Conservation (phyloP, 1,140 invertebrate species). For the Leucophenga varia region DNA sequence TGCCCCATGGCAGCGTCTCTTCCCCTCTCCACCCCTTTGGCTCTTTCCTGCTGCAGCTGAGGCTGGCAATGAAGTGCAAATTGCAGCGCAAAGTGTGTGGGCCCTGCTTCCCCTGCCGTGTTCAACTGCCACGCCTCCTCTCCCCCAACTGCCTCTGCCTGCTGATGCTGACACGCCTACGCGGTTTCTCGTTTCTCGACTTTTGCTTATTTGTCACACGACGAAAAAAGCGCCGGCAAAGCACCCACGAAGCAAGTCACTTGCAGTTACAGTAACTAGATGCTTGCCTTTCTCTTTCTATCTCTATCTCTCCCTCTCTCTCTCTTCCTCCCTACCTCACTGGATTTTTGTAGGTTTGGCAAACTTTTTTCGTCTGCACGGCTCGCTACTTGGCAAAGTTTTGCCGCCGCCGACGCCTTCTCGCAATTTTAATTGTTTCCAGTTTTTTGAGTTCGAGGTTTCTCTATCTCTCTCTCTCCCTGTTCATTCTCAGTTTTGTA, state of each 20-base stretch:
- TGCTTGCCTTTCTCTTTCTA: not conserved
- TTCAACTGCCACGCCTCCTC: constrained; percentile 11
- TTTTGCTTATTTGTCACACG: constrained; percentile 50
- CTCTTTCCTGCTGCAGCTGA: no score
- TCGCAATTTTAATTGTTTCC: constrained; percentile 39
- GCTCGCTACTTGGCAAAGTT: no score
- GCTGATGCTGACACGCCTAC: no score
- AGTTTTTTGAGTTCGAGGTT: constrained; percentile 12
- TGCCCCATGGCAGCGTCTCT: constrained; percentile 24
- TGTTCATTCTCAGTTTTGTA: constrained; percentile 6
- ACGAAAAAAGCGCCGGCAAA: constrained; percentile 18
- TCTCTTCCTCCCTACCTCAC: not conserved
- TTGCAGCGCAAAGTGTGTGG: constrained; percentile 45
- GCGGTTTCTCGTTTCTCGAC: constrained; percentile 28
- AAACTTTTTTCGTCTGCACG: constrained; percentile 39
- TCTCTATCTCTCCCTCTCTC: not conserved
- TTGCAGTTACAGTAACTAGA: constrained; percentile 30
- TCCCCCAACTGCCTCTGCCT: constrained; percentile 5
- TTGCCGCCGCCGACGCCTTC: constrained; percentile 4
- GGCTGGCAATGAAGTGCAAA: constrained; percentile 52
- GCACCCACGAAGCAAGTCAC: constrained; percentile 28
- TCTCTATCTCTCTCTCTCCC: not conserved
- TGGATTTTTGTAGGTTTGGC: constrained; percentile 26
- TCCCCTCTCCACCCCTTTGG: not conserved
- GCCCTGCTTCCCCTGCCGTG: no score